phyloP scores from a whole-genome alignment of 2,888 invertebrate species.

The Volucella bombylans region DNA sequence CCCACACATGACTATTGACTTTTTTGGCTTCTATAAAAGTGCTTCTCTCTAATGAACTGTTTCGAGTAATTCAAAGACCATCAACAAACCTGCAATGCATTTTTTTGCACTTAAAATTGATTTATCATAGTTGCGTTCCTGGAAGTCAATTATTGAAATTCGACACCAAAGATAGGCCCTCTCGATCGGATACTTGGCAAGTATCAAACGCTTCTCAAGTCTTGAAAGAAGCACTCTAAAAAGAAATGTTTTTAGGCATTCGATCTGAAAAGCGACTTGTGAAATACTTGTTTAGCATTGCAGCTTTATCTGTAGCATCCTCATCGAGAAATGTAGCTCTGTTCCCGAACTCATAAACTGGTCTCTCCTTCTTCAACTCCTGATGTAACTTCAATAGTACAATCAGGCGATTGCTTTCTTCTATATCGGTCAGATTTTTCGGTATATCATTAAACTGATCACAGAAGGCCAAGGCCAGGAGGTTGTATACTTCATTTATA shows the following conservation, averaged over 20 bases:
- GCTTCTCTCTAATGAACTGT: conserved; percentile 6
- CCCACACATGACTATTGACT: conserved; percentile 78
- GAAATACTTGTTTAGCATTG: conserved; percentile 1
- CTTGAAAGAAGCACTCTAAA: conserved; percentile 75
- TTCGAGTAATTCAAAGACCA: neutral
- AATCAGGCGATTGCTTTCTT: neutral
- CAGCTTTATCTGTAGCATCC: neutral
- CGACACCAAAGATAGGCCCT: conserved; percentile 77
- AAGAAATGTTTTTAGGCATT: neutral
- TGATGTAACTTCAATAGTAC: neutral
- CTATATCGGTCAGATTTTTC: neutral
- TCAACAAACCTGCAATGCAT: conserved; percentile 18
- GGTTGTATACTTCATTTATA: conserved; percentile 77
- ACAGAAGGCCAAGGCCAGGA: conserved; percentile 75
- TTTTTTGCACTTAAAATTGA: conserved; percentile 14
- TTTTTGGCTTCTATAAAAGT: conserved; percentile 74
- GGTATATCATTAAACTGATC: conserved; percentile 55
- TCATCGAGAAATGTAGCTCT: conserved; percentile 9
- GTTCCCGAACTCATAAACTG: conserved; percentile 10
- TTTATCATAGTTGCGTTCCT: conserved; percentile 73
- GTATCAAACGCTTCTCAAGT: conserved; percentile 76
- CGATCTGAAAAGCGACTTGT: neutral
- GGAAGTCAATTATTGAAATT: conserved; percentile 76
- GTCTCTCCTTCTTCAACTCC: neutral
- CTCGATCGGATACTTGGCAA: conserved; percentile 78